A percentile compares a stretch with the other conserved stretches of the same genome.
phyloP scores from a whole-genome alignment of 2,113 vertebrate species.

The Petaurus breviceps region DNA sequence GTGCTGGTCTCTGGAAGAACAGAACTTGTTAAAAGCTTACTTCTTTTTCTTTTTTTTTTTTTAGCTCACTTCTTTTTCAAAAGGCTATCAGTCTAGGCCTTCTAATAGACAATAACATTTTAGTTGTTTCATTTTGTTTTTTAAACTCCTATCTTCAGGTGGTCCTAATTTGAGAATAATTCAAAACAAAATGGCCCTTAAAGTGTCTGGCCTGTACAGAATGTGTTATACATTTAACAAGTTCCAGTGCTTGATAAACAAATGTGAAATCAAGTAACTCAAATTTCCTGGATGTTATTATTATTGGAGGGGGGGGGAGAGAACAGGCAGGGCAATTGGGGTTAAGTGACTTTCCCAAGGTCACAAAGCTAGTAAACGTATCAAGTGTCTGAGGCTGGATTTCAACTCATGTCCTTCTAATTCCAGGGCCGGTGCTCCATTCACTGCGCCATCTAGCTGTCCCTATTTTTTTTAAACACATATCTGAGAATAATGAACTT shows the following conservation, averaged over 20 bases:
- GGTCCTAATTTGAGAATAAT: neutral
- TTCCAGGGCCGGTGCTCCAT: no score
- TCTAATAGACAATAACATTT: neutral
- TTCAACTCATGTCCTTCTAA: no score
- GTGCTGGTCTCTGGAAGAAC: neutral
- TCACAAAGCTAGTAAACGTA: no score
- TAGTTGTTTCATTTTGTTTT: neutral
- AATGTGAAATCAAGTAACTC: slow-evolving; percentile 35
- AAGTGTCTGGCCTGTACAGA: neutral
- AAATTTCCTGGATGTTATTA: slow-evolving; percentile 41
- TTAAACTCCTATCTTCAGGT: neutral
- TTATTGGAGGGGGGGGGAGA: no score
- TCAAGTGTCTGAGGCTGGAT: no score
- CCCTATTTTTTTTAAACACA: slow-evolving; percentile 30
- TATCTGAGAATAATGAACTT: slow-evolving; percentile 7
- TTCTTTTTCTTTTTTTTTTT: no score
- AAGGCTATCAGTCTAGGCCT: neutral
- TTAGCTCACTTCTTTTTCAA: neutral
- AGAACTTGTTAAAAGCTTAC: neutral
- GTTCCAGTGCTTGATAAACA: slow-evolving; percentile 39
- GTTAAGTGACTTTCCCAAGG: no score
- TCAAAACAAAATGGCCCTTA: neutral
- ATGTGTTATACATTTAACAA: neutral
- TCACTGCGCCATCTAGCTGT: no score
- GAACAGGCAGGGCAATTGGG: no score